Conservation (phyloP, 2,888 invertebrate species). For the Hypercompe scribonia region DNA sequence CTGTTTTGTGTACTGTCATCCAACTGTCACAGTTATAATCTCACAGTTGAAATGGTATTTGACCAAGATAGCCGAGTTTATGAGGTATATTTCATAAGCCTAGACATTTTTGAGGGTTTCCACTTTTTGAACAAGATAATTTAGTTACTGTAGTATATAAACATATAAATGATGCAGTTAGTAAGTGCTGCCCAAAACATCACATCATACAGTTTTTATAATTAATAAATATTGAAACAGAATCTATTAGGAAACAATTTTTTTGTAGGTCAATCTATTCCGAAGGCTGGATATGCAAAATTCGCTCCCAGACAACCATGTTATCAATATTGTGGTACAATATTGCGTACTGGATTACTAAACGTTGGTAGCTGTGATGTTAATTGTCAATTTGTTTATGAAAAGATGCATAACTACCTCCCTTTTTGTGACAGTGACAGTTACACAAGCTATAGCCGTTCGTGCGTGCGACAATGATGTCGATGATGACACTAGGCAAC, state of each 20-base stretch:
- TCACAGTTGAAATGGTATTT: too few species aligned
- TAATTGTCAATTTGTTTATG: constrained; percentile 29
- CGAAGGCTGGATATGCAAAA: constrained; percentile 59
- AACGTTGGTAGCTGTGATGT: constrained; percentile 58
- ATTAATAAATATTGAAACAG: too few species aligned
- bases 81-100: too few species aligned
- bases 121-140: too few species aligned
- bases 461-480: background rate
- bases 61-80: too few species aligned
- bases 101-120: too few species aligned
- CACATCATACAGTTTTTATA: too few species aligned
- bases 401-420: constrained; percentile 30
- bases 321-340: constrained; percentile 58
- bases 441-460: background rate
- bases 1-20: too few species aligned
- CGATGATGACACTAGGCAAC: background rate
- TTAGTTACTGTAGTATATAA: too few species aligned
- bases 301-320: constrained; percentile 58
- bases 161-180: too few species aligned
- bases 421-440: constrained; percentile 16
- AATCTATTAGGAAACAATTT: background rate
- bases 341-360: constrained; percentile 51
- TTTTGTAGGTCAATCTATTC: constrained; percentile 57
- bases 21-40: too few species aligned
- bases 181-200: too few species aligned